These are phyloP conservation scores for Leptoteleia sp. DNA, from an alignment of 1,140 invertebrate species.

Conservation along the genomic window DNA sequence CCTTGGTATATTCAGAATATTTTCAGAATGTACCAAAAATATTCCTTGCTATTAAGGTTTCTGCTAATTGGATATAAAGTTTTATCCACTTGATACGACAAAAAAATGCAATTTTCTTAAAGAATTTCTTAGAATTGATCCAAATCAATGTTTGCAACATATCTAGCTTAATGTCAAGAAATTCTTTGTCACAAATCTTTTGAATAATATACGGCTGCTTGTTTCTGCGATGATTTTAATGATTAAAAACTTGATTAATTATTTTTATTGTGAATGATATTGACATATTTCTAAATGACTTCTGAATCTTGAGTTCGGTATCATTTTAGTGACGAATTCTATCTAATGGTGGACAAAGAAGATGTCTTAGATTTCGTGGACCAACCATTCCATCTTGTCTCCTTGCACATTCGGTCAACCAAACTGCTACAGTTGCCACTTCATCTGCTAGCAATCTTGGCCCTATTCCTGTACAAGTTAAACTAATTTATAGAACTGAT, in stretches of 20 bases:
- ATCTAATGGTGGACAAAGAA: slow-evolving; percentile 76
- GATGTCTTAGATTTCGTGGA: slow-evolving; percentile 77
- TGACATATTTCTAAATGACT: background rate
- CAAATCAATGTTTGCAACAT: no score
- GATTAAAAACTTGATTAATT: background rate
- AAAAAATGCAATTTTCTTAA: no score
- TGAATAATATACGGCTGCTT: no score
- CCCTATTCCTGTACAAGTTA: slow-evolving; percentile 78
- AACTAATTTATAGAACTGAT: background rate
- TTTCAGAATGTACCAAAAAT: no score
- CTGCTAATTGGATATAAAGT: no score
- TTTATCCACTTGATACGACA: no score
- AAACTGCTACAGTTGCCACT: slow-evolving; percentile 73
- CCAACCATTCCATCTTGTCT: slow-evolving; percentile 78
- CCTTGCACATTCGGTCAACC: slow-evolving; percentile 77
- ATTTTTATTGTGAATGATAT: background rate
- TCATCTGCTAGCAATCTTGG: slow-evolving; percentile 71
- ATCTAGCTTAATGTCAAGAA: no score
- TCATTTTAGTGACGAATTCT: slow-evolving; percentile 36
- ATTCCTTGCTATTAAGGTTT: no score
- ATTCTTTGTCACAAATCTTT: no score
- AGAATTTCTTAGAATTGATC: no score
- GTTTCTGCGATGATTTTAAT: no score
- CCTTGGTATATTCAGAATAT: no score
- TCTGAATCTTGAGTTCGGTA: background rate